A percentile compares a stretch with the other conserved stretches of the same genome.
Evolutionary conservation across 2,113 vertebrate species (phyloP).

Genomic region (Crotalus helleri): DNA sequence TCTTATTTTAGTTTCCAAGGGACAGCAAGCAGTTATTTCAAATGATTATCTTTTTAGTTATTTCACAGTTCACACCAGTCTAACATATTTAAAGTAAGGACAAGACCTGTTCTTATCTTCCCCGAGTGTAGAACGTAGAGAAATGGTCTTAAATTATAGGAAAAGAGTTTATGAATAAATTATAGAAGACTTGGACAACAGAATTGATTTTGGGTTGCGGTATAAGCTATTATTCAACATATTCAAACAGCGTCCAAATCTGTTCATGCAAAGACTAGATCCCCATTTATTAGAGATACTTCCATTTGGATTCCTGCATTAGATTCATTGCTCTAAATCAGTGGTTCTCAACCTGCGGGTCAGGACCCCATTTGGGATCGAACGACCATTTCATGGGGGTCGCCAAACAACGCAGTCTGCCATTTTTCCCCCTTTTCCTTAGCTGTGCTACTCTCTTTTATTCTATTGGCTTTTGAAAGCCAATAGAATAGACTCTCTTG

Average conservation of each 20-base stretch:
- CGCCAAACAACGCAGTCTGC: no score
- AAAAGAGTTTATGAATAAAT: not conserved
- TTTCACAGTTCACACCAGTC: not conserved
- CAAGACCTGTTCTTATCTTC: not conserved
- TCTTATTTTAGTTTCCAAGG: not conserved
- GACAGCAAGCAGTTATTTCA: not conserved
- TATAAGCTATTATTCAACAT: not conserved
- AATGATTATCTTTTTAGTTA: not conserved
- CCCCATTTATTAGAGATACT: not conserved
- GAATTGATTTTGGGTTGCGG: not conserved
- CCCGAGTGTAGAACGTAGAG: not conserved
- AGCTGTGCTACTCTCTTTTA: no score
- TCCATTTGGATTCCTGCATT: not conserved
- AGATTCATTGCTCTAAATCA: not conserved
- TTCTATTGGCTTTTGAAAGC: no score
- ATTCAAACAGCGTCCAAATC: not conserved
- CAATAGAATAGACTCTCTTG: no score
- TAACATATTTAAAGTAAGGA: not conserved
- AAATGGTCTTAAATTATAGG: not conserved
- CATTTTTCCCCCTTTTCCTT: no score
- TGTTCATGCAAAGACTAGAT: not conserved
- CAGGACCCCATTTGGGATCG: no score
- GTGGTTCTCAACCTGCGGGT: no score
- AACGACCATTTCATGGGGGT: no score
- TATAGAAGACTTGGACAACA: not conserved